Evolutionary conservation across 2,113 vertebrate species (phyloP), one percentile per base, ranked within the genome.

Genomic region (Syngnathus typhle): DNA sequence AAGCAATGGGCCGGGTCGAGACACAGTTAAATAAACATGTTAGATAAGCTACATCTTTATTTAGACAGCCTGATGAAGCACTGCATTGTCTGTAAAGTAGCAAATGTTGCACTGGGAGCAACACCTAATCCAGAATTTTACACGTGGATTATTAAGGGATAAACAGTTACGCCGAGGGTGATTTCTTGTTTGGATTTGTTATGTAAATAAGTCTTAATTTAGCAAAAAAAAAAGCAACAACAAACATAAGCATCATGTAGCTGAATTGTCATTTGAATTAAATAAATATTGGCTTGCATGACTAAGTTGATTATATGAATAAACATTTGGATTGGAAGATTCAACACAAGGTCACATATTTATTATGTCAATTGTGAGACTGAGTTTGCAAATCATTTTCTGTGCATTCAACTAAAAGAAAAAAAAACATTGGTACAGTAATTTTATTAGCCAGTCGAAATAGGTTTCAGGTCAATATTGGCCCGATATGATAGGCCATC

Each of bases 21-120:
- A 21, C 21, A 13, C 60, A 47, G 46, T 62, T 38, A 56, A 65
- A 60, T 4, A 49, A 69, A 67, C n/a, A 68, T 6, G 13, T 38
- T 27, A 4, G 23, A 47, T 41, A 41, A 58, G 64, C 32, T 39
- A 27, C 13, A 54, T 66, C 27, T 72, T 46, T 52, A 19, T 64
- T 51, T 6, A 3, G 2, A 66, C 58, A 16, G 3, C 18, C 21
- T 36, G 41, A 36, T 58, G 15, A 4, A 47, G 49, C 16, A 60
- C 23, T 2, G 47, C 56, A 19, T 54, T 43, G 60, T 43, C 55
- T 36, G 3, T 37, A 10, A 54, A 64, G 10, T n/a, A 46, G 49
- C 38, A 54, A 58, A 64, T 11, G 44, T 60, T 60, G 16, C 19
- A 62, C 41, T 36, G 32, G 13, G 18, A 18, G 27, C 44, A 49